Base-by-base conservation (phyloP, 2,113 vertebrate species). In the Tauraco erythrolophus region DNA sequence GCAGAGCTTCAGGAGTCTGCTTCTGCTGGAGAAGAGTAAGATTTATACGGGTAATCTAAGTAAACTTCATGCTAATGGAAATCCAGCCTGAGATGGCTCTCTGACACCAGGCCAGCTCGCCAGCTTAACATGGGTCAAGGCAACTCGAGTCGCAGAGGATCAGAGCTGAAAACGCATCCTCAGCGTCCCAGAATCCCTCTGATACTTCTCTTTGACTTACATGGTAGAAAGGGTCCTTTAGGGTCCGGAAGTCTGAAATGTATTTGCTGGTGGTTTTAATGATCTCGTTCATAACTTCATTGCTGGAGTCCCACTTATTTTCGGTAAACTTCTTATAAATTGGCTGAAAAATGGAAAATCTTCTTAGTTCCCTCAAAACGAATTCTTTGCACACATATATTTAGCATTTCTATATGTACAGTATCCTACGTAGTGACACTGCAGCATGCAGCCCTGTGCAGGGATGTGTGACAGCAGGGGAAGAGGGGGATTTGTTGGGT, bases 301-400 rank as follows among this genome's bases (percentile, higher is more conserved):
- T 83, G 4, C 98, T 96, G 17, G 96, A 98, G 5, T 98, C 88
- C 99, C 99, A 99, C 71, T 74, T 96, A 10, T 94, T 88, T 48
- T 98, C 99, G 41, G 98, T 98, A 72, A 99, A 97, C 39, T 72
- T 98, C 84, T 90, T 97, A 94, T 98, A 98, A n/a, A 92, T 86
- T 7, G 92, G 87, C 99, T 99, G 94, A 19, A 88, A 84, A 75
- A 80, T 84, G 11, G 53, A 82, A 91, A 69, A 92, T 39, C 7
- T 48, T 9, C n/a, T 97, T 53, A 93, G 54, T 54, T 83, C 23
- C 19, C 43, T 46, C 33, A 50, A 86, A 94, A 37, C 14, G 70
- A 94, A 71, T n/a, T 62, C 31, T 57, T 25, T 25, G 12, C 45
- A 53, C 1, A 1, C 1, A 3, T 35, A 6, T 37, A 61, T 75